Base-by-base conservation (phyloP, 2,113 vertebrate species). In the Meleagris gallopavo region DNA sequence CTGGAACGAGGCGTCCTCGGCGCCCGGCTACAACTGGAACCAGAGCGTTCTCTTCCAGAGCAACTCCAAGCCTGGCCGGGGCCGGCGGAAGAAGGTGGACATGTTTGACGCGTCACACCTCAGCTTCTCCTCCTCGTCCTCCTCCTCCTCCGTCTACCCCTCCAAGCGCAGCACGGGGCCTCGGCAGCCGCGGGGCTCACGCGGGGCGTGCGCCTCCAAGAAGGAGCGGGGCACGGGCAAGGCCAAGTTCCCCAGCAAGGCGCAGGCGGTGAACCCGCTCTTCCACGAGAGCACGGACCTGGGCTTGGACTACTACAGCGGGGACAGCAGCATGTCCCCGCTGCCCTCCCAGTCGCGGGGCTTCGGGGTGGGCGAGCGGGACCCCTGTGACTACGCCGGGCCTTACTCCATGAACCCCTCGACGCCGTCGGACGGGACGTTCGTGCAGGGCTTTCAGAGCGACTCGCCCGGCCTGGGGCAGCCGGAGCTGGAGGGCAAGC, bases 31-130 rank as follows among this genome's bases (percentile, higher is more conserved):
- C 96, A 99, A 99, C 98, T 99, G 99, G 99, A 99, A 99, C 97
- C 99, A 99, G 97, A 99, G 98, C 2, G 99, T 99, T 82, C 98
- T 99, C 82, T 99, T 99, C 96, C 99, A 99, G 96, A 98, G 99
- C 2, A 99, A 98, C 66, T 98, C 98, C n/a, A 99, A 99, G 96
- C 98, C 98, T 0, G 98, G 98, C 13, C 98, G 99, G 3, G 99
- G 99, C 45, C 98, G 99, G 40, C 98, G 99, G 97, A 99, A 99
- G 99, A 98, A 99, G 88, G 98, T 98, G 65, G 99, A 99, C 50
- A 96, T 98, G 66, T 99, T 98, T 0, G 99, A 99, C 74, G 97
- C 98, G 24, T 97, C 98, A 16, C 98, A 98, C 70, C 96, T 98
- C 95, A 97, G 97, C 85, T 98, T 98, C 83, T 98, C 98, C 0